Percentiles rank a stretch among this genome's conserved stretches.
Evolutionary conservation across 1,140 invertebrate genomes (phyloP).

Genomic region (Pristionchus pacificus): DNA sequence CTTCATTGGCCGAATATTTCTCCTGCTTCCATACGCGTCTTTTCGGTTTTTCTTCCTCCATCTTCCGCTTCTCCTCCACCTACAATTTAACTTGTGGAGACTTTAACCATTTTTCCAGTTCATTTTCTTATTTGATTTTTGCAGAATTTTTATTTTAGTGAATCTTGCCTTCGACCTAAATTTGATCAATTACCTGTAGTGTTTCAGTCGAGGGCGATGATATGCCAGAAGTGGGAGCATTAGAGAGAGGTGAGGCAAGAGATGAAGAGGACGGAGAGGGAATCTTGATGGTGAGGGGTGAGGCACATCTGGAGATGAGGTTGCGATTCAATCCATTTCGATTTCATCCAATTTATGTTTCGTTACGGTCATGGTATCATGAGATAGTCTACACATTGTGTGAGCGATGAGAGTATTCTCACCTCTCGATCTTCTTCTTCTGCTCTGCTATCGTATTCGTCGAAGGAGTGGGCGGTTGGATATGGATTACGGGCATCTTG

Average conservation of each 20-base stretch:
- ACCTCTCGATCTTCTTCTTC: not conserved
- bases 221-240: not conserved
- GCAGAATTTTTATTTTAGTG: no score
- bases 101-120: not conserved
- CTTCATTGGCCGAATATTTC: not conserved
- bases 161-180: no score
- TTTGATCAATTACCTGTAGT: no score
- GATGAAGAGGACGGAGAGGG: not conserved
- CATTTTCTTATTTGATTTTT: no score
- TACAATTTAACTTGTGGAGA: no score
- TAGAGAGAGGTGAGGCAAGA: not conserved
- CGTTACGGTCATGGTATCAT: no score
- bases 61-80: not conserved
- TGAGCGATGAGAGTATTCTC: not conserved
- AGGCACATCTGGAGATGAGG: not conserved
- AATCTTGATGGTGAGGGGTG: not conserved
- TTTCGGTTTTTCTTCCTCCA: not conserved
- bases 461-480: not conserved
- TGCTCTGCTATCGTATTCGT: not conserved
- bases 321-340: no score
- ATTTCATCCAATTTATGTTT: no score
- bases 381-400: no score
- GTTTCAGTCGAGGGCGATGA: not conserved
- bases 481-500: not conserved
- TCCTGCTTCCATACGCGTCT: not conserved